Conservation (phyloP, 2,888 invertebrate genomes). For the Argyresthia albistria region DNA sequence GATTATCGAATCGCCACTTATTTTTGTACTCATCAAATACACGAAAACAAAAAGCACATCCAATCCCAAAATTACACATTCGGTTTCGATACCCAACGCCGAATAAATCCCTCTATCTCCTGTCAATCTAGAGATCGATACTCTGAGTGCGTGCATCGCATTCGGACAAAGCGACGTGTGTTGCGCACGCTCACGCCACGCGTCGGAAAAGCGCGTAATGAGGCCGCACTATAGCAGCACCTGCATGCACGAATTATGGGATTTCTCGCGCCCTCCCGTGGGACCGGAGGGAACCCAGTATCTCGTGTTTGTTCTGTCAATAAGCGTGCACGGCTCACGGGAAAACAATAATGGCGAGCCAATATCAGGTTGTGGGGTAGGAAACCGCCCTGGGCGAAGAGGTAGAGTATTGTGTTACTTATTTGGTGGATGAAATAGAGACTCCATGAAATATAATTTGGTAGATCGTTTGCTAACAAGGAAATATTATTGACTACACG, state of each 20-base stretch:
- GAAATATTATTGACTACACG: too few species aligned
- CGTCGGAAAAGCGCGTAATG: conserved; percentile 62
- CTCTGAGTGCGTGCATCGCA: conserved; percentile 34
- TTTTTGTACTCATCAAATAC: too few species aligned
- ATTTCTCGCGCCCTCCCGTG: conserved; percentile 72
- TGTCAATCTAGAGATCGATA: conserved; percentile 28
- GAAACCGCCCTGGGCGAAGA: background rate
- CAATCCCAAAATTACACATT: too few species aligned
- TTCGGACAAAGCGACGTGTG: conserved; percentile 32
- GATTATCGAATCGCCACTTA: too few species aligned
- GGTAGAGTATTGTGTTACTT: conserved; percentile 24
- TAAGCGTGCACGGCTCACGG: conserved; percentile 26
- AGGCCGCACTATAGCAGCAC: conserved; percentile 68
- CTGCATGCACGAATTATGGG: conserved; percentile 67
- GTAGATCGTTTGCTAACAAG: too few species aligned
- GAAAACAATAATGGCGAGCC: conserved; percentile 39
- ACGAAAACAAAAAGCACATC: too few species aligned
- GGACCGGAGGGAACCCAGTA: conserved; percentile 32
- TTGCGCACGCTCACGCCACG: conserved; percentile 51
- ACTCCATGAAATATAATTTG: background rate
- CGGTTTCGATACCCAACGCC: too few species aligned
- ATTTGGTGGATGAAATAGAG: conserved; percentile 1
- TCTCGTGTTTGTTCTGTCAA: conserved; percentile 49
- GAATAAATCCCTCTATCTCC: conserved; percentile 13
- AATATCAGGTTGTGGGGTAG: conserved; percentile 5